Percentiles rank a stretch among this genome's conserved stretches.
Evolutionary conservation across 2,888 invertebrate genomes (phyloP).

Genomic region (Mesorhabditis spiculigera): DNA sequence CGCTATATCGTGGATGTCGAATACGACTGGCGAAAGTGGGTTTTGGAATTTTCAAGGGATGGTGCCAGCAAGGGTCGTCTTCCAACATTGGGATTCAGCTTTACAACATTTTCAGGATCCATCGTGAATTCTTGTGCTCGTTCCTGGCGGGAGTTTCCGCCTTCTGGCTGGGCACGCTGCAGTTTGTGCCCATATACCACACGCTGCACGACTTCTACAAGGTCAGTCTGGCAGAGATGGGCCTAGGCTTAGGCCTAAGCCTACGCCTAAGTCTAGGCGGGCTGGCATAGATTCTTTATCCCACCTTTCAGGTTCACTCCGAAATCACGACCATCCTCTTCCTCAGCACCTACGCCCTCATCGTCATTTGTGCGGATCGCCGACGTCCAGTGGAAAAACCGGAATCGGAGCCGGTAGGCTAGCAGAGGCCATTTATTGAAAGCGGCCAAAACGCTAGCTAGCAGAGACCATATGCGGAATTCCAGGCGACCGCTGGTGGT

Average conservation of each 20-base stretch:
- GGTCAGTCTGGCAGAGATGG: conserved; percentile 4
- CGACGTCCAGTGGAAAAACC: conserved; percentile 34
- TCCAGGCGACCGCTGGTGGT: conserved; percentile 43
- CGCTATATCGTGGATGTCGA: conserved; percentile 65
- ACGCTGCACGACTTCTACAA: conserved; percentile 70
- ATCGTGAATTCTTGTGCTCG: conserved; percentile 65
- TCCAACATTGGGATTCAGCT: not conserved
- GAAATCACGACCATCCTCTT: conserved; percentile 73
- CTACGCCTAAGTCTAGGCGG: not conserved
- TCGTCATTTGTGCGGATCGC: conserved; percentile 69
- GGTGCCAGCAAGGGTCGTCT: not conserved
- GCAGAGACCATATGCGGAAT: not conserved
- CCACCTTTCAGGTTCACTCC: conserved; percentile 65
- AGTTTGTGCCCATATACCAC: conserved; percentile 75
- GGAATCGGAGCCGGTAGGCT: conserved; percentile 26
- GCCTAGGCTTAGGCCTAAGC: too few relatives aligned
- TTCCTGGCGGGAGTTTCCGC: conserved; percentile 69
- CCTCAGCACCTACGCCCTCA: conserved; percentile 66
- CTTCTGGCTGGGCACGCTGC: conserved; percentile 72
- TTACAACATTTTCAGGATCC: conserved; percentile 59
- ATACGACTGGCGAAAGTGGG: conserved; percentile 66
- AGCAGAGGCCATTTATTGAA: not conserved
- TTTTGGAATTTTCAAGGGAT: conserved; percentile 9
- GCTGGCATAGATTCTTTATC: not conserved
- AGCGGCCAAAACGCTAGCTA: not conserved